phyloP scores from a whole-genome alignment of 2,888 invertebrate species.

The Polydesmus complanatus region DNA sequence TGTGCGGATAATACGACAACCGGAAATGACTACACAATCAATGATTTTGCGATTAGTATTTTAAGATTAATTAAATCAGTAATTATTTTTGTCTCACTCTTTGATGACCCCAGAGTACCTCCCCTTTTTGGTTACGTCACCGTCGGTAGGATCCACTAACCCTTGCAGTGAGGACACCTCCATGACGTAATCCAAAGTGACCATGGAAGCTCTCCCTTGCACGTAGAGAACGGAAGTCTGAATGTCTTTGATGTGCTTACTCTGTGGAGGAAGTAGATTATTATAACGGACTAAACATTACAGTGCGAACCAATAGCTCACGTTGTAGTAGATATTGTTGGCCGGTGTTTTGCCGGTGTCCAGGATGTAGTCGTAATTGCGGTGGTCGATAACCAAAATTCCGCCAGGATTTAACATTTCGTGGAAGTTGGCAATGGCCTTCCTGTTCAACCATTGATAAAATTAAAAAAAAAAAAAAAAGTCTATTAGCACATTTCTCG shows the following conservation, averaged over 20 bases:
- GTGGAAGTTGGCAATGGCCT: constrained; percentile 62
- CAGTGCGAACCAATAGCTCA: constrained; percentile 35
- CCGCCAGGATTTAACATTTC: constrained; percentile 73
- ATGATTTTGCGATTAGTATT: too few species aligned
- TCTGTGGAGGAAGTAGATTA: constrained; percentile 38
- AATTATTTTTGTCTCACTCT: constrained; percentile 19
- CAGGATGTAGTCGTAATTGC: constrained; percentile 74
- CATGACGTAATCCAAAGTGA: constrained; percentile 69
- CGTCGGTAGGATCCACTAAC: constrained; percentile 20
- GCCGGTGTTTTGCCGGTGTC: constrained; percentile 59
- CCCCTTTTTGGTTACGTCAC: constrained; percentile 22
- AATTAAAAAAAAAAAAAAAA: background rate
- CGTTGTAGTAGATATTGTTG: constrained; percentile 78
- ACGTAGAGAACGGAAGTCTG: constrained; percentile 71
- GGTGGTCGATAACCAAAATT: constrained; percentile 68
- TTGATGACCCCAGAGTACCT: constrained; percentile 19
- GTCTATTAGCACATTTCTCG: background rate
- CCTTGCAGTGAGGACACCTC: constrained; percentile 35
- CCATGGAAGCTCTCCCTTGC: constrained; percentile 56
- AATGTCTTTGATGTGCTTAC: constrained; percentile 64
- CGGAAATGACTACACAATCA: constrained; percentile 61
- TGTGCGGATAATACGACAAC: constrained; percentile 76
- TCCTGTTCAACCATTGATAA: constrained; percentile 20
- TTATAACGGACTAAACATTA: background rate
- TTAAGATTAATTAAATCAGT: constrained; percentile 4